Conservation (phyloP, 2,797 vertebrate genomes). For the Halcyon chelicuti region DNA sequence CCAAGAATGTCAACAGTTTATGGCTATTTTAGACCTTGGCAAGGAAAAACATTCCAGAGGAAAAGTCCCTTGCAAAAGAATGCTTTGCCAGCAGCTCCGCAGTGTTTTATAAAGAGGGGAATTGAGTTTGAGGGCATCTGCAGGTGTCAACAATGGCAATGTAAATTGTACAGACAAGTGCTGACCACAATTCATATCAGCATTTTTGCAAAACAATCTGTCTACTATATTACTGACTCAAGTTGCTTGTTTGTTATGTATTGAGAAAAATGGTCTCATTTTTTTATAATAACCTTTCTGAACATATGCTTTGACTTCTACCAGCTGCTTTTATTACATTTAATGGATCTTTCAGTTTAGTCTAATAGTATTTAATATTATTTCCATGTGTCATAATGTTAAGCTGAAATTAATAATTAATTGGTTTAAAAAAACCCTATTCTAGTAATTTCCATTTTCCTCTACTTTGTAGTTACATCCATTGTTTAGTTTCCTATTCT, state of each 20-base stretch:
- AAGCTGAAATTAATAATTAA: not conserved
- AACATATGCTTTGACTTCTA: not conserved
- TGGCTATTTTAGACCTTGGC: constrained; percentile 67
- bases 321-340: not conserved
- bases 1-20: constrained; percentile 55
- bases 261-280: constrained; percentile 9
- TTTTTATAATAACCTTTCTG: constrained; percentile 5
- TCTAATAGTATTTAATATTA: not conserved
- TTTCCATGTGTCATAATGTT: not conserved
- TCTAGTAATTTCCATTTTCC: not conserved
- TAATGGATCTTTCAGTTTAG: not conserved
- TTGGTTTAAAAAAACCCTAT: not conserved
- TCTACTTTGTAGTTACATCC: not conserved
- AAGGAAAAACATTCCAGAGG: constrained; percentile 52
- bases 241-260: not conserved
- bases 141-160: constrained; percentile 20
- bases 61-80: constrained; percentile 26
- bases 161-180: constrained; percentile 25
- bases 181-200: constrained; percentile 47
- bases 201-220: not conserved
- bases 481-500: not conserved
- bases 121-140: not conserved
- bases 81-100: constrained; percentile 41
- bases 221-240: not conserved
- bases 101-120: not conserved